These are phyloP conservation scores for Threskiornis aethiopicus DNA, from an alignment of 2,797 vertebrate genomes.

Conservation along the genomic window DNA sequence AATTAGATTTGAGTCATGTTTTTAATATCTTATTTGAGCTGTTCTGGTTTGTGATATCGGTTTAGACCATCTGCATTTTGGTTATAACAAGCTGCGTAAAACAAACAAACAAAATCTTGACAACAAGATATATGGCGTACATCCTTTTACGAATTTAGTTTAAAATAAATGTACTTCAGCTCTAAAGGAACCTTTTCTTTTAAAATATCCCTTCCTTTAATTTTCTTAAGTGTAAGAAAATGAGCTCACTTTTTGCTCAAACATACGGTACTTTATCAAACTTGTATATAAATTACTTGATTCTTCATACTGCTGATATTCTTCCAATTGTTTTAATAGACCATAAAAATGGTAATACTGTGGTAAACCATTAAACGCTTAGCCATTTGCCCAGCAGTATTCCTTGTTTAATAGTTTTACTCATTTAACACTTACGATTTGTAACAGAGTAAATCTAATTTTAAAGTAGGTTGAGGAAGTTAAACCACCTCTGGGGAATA, in stretches of 20 bases:
- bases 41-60: neutral
- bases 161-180: neutral
- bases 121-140: neutral
- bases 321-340: constrained; percentile 76
- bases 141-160: neutral
- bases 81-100: neutral
- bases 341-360: constrained; percentile 77
- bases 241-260: constrained; percentile 13
- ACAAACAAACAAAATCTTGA: neutral
- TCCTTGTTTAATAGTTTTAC: constrained; percentile 76
- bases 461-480: constrained; percentile 73
- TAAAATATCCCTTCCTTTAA: neutral
- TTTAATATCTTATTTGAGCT: neutral
- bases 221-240: constrained; percentile 24
- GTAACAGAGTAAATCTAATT: constrained; percentile 77
- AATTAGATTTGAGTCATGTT: neutral
- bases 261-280: constrained; percentile 69
- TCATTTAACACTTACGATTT: constrained; percentile 76
- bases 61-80: neutral
- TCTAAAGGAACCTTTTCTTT: neutral
- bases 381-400: constrained; percentile 76
- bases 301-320: constrained; percentile 70
- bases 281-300: constrained; percentile 70
- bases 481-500: constrained; percentile 61
- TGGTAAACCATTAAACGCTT: constrained; percentile 72